phyloP scores from a whole-genome alignment of 2,113 vertebrate genomes.

The Cyprinus carpio region DNA sequence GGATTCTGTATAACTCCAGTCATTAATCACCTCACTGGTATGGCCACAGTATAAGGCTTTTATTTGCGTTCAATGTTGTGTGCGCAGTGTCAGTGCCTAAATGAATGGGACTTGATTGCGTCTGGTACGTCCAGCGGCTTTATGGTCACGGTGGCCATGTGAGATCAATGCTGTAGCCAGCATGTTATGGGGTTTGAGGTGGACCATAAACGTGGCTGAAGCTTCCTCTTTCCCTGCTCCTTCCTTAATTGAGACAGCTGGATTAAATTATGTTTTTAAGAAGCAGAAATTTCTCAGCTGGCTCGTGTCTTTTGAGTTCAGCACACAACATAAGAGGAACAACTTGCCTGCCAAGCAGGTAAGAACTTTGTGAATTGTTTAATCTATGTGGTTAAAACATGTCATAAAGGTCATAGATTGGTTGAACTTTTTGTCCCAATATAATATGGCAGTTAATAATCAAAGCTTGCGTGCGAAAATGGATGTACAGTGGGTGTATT shows the following conservation, averaged over 20 bases:
- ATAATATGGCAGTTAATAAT: neutral
- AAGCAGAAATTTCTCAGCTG: constrained; percentile 33
- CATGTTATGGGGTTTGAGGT: constrained; percentile 55
- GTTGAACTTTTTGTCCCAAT: neutral
- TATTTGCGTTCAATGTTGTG: constrained; percentile 38
- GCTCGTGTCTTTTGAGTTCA: constrained; percentile 28
- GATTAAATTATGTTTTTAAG: constrained; percentile 54
- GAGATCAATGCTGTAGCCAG: constrained; percentile 56
- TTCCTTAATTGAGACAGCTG: constrained; percentile 56
- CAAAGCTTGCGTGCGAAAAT: neutral
- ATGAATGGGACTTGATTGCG: constrained; percentile 48
- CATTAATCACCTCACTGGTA: constrained; percentile 4
- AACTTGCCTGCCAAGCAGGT: constrained; percentile 45
- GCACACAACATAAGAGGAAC: constrained; percentile 15
- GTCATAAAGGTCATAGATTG: neutral
- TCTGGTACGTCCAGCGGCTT: constrained; percentile 55
- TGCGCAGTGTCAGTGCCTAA: constrained; percentile 55
- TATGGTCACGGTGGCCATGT: constrained; percentile 61
- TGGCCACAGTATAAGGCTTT: constrained; percentile 40
- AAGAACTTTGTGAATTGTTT: constrained; percentile 34
- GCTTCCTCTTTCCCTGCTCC: constrained; percentile 56
- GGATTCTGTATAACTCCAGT: constrained; percentile 18
- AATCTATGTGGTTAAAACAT: constrained; percentile 23
- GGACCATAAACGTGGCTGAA: constrained; percentile 58
- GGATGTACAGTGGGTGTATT: neutral